A percentile compares a stretch with the other conserved stretches of the same genome.
Evolutionary conservation across 2,888 invertebrate species (phyloP).

Genomic region (Amphimallon solstitiale): DNA sequence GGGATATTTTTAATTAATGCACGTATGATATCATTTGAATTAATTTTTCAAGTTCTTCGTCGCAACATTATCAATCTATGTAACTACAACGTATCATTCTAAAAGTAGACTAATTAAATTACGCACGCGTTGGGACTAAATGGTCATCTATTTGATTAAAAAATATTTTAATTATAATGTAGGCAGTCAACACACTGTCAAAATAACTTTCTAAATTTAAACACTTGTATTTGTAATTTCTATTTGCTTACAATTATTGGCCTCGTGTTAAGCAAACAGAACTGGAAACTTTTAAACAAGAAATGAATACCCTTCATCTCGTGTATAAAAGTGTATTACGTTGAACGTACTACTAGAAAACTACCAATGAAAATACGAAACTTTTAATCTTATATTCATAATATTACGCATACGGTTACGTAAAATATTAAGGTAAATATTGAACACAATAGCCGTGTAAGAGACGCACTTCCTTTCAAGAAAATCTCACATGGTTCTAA

Average conservation of each 20-base stretch:
- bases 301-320: too few species aligned
- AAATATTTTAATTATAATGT: conserved; percentile 26
- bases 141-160: conserved; percentile 10
- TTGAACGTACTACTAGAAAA: too few species aligned
- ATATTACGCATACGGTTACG: too few species aligned
- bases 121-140: conserved; percentile 19
- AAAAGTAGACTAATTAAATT: conserved; percentile 27
- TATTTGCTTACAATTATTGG: conserved; percentile 27
- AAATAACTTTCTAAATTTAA: conserved; percentile 34
- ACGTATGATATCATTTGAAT: too few species aligned
- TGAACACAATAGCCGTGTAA: too few species aligned
- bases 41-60: neutral
- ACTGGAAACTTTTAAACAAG: neutral
- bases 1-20: too few species aligned
- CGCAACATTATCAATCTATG: conserved; percentile 8
- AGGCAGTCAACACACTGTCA: conserved; percentile 30
- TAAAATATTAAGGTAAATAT: too few species aligned
- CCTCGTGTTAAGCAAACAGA: conserved; percentile 14
- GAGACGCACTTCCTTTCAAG: too few species aligned
- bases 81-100: conserved; percentile 8
- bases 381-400: too few species aligned
- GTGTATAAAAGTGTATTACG: too few species aligned
- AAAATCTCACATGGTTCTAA: too few species aligned
- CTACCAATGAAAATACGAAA: too few species aligned
- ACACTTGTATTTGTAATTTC: conserved; percentile 28